A percentile compares a stretch with the other conserved stretches of the same genome.
Evolutionary conservation across 1,140 invertebrate genomes (phyloP).

Genomic region (Leptonema lineaticorne): DNA sequence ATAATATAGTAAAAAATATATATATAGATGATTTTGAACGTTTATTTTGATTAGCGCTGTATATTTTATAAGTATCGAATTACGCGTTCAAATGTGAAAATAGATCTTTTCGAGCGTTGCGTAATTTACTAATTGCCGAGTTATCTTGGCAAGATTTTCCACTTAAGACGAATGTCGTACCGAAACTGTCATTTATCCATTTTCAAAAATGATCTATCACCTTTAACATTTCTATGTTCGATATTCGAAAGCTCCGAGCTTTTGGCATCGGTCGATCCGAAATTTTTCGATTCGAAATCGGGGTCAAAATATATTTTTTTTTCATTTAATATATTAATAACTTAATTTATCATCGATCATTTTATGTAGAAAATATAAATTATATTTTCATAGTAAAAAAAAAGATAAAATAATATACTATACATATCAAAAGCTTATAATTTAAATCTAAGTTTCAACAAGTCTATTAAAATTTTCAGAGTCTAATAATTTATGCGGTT

Average conservation of each 20-base stretch:
- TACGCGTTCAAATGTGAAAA: background rate
- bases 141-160: constrained; percentile 1
- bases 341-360: no score
- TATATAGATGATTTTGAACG: background rate
- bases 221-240: background rate
- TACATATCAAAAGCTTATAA: no score
- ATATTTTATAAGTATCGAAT: no score
- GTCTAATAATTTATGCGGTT: no score
- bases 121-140: constrained; percentile 2
- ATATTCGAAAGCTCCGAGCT: background rate
- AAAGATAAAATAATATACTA: no score
- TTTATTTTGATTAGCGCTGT: background rate
- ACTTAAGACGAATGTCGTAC: background rate
- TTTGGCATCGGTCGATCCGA: background rate
- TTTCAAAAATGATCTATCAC: constrained; percentile 1
- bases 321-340: no score
- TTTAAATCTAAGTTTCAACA: no score
- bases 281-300: no score
- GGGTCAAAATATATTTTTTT: no score
- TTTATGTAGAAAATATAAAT: no score
- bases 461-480: no score
- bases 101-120: background rate
- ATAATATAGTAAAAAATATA: background rate
- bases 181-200: constrained; percentile 7
- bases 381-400: no score